These are phyloP conservation scores for Actinemys pallida DNA, from an alignment of 2,113 vertebrate species.

Conservation along the genomic window DNA sequence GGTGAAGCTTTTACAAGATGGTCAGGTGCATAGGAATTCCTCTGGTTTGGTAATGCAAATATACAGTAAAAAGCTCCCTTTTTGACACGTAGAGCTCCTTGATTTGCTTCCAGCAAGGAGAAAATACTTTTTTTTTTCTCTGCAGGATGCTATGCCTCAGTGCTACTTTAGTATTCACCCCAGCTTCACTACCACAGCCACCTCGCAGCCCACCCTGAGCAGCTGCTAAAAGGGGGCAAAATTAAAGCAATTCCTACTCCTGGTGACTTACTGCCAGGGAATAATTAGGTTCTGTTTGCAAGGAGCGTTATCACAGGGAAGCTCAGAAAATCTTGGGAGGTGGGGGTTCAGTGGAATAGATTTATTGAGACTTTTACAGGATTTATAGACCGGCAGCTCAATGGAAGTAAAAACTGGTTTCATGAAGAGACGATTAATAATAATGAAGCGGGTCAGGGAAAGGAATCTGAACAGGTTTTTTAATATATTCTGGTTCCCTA, in stretches of 20 bases:
- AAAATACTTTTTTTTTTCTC: conserved; percentile 31
- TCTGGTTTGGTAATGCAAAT: background rate
- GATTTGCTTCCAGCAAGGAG: conserved; percentile 40
- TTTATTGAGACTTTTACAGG: background rate
- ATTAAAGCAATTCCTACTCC: conserved; percentile 74
- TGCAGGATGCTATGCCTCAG: conserved; percentile 27
- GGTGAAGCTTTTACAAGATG: conserved; percentile 55
- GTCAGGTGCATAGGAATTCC: conserved; percentile 66
- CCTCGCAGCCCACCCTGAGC: conserved; percentile 69
- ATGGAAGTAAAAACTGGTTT: conserved; percentile 61
- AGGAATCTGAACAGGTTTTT: background rate
- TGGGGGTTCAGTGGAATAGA: background rate
- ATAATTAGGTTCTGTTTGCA: conserved; percentile 66
- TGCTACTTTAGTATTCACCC: conserved; percentile 68
- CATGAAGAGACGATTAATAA: conserved; percentile 64
- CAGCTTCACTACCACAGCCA: conserved; percentile 61
- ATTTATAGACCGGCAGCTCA: background rate
- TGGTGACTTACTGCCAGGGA: conserved; percentile 65
- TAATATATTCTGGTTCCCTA: background rate
- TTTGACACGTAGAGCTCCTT: background rate
- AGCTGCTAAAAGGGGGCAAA: conserved; percentile 71
- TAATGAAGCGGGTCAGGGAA: conserved; percentile 59
- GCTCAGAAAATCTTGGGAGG: background rate
- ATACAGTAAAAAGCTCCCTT: background rate
- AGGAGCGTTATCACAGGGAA: conserved; percentile 47